These are phyloP conservation scores for Drosophila mojavensis DNA, from an alignment of 1,140 invertebrate genomes.

Conservation along the genomic window DNA sequence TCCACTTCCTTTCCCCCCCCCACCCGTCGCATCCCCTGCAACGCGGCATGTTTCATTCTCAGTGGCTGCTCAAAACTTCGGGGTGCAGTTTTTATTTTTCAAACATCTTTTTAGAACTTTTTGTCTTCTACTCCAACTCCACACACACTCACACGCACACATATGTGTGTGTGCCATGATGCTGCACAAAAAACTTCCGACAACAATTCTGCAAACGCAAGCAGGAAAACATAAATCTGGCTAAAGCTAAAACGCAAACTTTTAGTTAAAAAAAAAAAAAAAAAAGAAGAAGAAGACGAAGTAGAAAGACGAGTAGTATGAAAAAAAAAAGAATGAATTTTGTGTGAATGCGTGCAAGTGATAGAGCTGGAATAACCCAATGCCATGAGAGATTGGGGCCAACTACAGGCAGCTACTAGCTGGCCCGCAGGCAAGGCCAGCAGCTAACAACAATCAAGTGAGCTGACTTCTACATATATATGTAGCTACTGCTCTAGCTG, in stretches of 20 bases:
- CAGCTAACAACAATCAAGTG: conserved; percentile 5
- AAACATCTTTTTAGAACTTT: conserved; percentile 58
- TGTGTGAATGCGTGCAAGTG: conserved; percentile 67
- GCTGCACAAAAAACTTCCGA: conserved; percentile 81
- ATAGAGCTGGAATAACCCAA: conserved; percentile 50
- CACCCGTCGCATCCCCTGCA: too few species aligned
- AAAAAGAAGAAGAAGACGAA: conserved; percentile 8
- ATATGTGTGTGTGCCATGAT: conserved; percentile 60
- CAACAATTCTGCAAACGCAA: conserved; percentile 82
- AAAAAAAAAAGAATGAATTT: conserved; percentile 15
- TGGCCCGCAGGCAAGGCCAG: neutral
- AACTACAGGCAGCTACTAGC: neutral
- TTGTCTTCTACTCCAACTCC: conserved; percentile 1
- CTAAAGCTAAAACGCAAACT: conserved; percentile 82
- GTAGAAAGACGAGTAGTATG: neutral
- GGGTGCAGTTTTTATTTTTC: conserved; percentile 36
- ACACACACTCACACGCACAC: neutral
- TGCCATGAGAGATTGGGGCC: neutral
- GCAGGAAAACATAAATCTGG: conserved; percentile 82
- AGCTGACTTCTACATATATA: neutral
- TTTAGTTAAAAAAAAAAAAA: conserved; percentile 67
- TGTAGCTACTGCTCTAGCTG: too few species aligned
- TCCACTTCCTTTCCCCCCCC: neutral
- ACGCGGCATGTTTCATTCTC: conserved; percentile 29
- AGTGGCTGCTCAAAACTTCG: conserved; percentile 34